Evolutionary conservation across 2,113 vertebrate species (phyloP), one percentile per base, ranked within the genome.

Genomic region (Stercorarius parasiticus): DNA sequence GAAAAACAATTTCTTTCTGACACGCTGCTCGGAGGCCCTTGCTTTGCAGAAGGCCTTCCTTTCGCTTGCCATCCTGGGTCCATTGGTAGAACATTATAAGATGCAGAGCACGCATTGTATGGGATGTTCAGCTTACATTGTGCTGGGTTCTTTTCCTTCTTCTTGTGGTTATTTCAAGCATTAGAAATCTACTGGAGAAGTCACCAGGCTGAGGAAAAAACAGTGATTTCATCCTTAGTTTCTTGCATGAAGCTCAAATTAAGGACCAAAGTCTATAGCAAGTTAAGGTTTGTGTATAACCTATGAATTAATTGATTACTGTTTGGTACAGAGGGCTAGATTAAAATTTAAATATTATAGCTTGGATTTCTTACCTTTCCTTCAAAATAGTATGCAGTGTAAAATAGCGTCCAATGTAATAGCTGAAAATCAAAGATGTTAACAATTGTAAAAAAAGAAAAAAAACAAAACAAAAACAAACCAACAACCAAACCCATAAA

Each of bases 1-100:
- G 98, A 98, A 98, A 98, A 99, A 98, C 98, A 99, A 98, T 99
- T 99, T 99, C 97, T 98, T 98, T 98, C 97, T 98, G 98, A 99
- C 98, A 99, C 84, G 65, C 98, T 97, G 98, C 97, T 98, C n/a
- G 1, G 81, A 98, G 98, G 96, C 95, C 95, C 90, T 97, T 29
- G 81, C 95, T 94, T 94, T 91, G 97, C 96, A 96, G 95, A 97
- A 88, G 96, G 89, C 95, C 80, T 92, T 96, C 87, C 94, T 79
- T 94, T 85, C 81, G 13, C 96, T 95, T 97, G 97, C 97, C 97
- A 81, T 98, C 96, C 97, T 97, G 90, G 95, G 94, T 96, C 94
- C 78, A 87, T 97, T 64, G 96, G 74, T 97, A 97, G 90, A 82
- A 43, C 93, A 11, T 96, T 97, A 82, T 56, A 77, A 97, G 92